Percentiles rank a stretch among this genome's conserved stretches.
phyloP scores from a whole-genome alignment of 1,140 invertebrate genomes.

The Arctopsyche grandis region DNA sequence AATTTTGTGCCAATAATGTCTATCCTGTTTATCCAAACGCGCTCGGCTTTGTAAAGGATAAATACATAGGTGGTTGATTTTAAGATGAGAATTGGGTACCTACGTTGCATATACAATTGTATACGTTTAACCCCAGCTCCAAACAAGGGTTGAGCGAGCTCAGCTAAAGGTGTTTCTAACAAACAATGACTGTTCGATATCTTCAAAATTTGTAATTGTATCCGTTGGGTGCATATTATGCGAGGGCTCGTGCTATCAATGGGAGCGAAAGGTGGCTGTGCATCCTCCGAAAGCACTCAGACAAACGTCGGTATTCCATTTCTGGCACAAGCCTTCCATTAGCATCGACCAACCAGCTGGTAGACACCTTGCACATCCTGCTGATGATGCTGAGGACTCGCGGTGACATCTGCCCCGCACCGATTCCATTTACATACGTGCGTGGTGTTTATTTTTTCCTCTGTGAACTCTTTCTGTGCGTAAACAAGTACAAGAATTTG shows the following conservation, averaged over 20 bases:
- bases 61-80: no score
- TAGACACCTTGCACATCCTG: constrained; percentile 46
- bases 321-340: constrained; percentile 53
- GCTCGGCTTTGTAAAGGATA: no score
- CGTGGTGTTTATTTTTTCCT: neutral
- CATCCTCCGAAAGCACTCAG: constrained; percentile 10
- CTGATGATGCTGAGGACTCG: neutral
- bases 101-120: no score
- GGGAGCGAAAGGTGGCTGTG: constrained; percentile 16
- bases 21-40: no score
- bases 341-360: constrained; percentile 32
- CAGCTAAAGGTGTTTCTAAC: constrained; percentile 5
- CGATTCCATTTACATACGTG: constrained; percentile 49
- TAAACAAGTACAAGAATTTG: constrained; percentile 49
- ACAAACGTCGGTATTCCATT: constrained; percentile 39
- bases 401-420: constrained; percentile 35
- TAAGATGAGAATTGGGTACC: no score
- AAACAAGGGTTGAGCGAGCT: no score
- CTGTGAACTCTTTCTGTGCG: constrained; percentile 43
- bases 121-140: no score
- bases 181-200: constrained; percentile 13
- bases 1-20: no score
- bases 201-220: constrained; percentile 15
- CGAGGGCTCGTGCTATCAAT: neutral
- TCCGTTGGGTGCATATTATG: neutral